phyloP scores from a whole-genome alignment of 2,113 vertebrate genomes.

The Alectura lathami region DNA sequence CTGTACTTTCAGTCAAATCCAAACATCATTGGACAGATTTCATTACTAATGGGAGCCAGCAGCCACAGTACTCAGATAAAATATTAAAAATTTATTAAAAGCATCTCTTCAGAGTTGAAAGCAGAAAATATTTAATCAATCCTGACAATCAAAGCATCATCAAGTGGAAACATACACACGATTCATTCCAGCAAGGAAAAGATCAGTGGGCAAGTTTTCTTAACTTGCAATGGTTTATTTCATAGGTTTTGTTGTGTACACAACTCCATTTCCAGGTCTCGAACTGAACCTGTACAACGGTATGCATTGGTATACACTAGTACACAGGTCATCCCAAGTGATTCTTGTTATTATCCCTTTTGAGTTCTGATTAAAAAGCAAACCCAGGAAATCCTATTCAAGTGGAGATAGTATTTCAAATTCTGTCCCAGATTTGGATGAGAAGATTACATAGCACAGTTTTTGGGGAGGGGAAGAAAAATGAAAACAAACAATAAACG shows the following conservation, averaged over 20 bases:
- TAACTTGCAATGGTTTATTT: not conserved
- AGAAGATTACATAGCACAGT: not conserved
- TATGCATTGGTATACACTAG: not conserved
- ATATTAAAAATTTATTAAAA: constrained; percentile 62
- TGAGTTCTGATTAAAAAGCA: not conserved
- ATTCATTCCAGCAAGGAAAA: constrained; percentile 34
- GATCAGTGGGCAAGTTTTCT: not conserved
- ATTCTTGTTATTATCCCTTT: not conserved
- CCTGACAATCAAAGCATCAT: constrained; percentile 48
- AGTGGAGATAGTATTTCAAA: not conserved
- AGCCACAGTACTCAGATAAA: not conserved
- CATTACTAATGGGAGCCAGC: constrained; percentile 16
- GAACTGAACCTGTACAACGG: not conserved
- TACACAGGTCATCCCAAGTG: not conserved
- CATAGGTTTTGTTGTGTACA: not conserved
- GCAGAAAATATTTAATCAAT: constrained; percentile 39
- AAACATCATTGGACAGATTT: not conserved
- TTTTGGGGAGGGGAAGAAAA: not conserved
- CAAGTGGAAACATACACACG: constrained; percentile 10
- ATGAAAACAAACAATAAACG: not conserved
- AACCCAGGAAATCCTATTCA: not conserved
- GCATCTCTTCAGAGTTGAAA: constrained; percentile 49
- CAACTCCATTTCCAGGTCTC: not conserved
- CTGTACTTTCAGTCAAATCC: not conserved
- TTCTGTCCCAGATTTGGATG: not conserved